Evolutionary conservation across 1,140 invertebrate species (phyloP), one percentile per base, ranked within the genome.

Genomic region (Drosophila insularis): DNA sequence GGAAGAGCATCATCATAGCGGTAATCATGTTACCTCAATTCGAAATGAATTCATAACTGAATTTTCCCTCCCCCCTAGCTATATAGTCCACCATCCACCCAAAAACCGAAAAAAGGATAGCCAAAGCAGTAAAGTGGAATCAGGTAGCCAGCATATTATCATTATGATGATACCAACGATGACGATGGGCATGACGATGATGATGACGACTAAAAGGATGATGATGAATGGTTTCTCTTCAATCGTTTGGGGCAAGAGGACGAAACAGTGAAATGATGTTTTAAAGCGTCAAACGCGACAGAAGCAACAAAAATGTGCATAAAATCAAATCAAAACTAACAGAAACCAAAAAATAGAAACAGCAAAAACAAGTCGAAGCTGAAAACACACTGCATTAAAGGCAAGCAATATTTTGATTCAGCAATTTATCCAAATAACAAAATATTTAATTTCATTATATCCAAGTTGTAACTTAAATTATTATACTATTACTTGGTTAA

Each of bases 41-140:
- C 89, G 89, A 90, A 90, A 90, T 90, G 89, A 90, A 90, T 90
- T 90, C 89, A 90, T 90, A 90, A 90, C 89, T 90, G 89, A 90
- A 90, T 90, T 90, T 90, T 81, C 63, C 68, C 67, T 40, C 46
- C 68, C 56, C 27, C 27, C 27, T 27, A 27, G 27, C 27, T 27
- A 27, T 27, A 27, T 27, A 27, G 10, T 5, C 10, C 32, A 35
- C 8, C 32, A 75, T 62, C 1, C n/a, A n/a, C n/a, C 62, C 56
- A 46, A 72, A 74, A 61, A 68, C 63, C 11, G 35, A 62, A 53
- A 74, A 59, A 71, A 59, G 46, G 32, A 50, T 60, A 8, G 13
- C 11, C 21, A 23, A 56, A 8, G 17, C 27, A n/a, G 53, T 14
- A 56, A 8, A 39, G 31, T 40, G n/a, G 32, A 37, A 27, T 17